Evolutionary conservation across 1,140 invertebrate species (phyloP), one percentile per base, ranked within the genome.

Genomic region (Argopecten irradians): DNA sequence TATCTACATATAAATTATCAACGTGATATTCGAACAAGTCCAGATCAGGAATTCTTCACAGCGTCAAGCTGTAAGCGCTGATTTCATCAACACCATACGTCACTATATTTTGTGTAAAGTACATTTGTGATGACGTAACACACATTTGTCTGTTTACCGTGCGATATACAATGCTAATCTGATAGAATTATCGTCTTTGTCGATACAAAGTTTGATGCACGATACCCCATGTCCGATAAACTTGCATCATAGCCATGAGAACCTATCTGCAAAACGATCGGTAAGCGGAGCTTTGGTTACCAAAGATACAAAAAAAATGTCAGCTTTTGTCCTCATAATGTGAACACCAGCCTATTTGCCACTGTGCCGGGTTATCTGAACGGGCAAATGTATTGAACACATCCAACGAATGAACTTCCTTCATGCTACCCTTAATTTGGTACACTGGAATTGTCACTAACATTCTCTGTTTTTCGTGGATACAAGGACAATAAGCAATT

Each of bases 1-100:
- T 71, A 71, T 71, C 1, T 71, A 71, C 55, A 71, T 71, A 71
- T 71, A 71, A 71, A 71, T 71, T 71, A 71, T 71, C 55, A 71
- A 71, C 55, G 28, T 71, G n/a, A 71, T 71, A 22, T 28, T 28
- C 55, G 22, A 71, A 71, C 55, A 71, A 55, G 43, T 11, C 43
- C 16, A 19, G 7, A 71, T 71, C n/a, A 11, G 55, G 55, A 3
- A 71, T 71, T 28, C n/a, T 11, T n/a, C 1, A 71, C 22, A 28
- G n/a, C n/a, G 55, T 7, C 22, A 71, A 28, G 28, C 22, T 28
- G 22, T 28, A 71, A 71, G 55, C 55, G 55, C 55, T 71, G 55
- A 71, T 71, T 71, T 28, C 55, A 71, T 71, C 55, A 71, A 71
- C 55, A 71, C 19, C n/a, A 71, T 28, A 71, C 55, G 16, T 71